These are phyloP conservation scores for Oxyteleia sp. DNA, from an alignment of 2,888 invertebrate species.

Conservation along the genomic window DNA sequence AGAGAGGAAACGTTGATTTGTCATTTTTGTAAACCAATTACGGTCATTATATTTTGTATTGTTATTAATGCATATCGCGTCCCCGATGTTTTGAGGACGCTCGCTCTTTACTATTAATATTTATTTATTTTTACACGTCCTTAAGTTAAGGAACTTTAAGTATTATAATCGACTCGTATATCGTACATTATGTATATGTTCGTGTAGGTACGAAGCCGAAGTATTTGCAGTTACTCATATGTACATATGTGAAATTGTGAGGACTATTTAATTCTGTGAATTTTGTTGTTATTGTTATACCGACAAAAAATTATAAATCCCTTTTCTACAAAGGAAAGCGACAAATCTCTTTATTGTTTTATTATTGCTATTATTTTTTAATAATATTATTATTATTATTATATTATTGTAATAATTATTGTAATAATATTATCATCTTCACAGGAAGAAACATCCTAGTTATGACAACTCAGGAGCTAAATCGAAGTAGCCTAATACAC, in stretches of 20 bases:
- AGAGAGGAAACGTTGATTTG: constrained; percentile 43
- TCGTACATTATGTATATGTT: constrained; percentile 71
- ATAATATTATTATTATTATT: constrained; percentile 53
- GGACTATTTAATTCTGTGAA: constrained; percentile 75
- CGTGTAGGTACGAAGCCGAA: constrained; percentile 75
- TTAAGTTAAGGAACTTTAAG: constrained; percentile 74
- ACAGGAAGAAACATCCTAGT: constrained; percentile 68
- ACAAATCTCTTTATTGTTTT: constrained; percentile 58
- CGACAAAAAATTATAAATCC: constrained; percentile 62
- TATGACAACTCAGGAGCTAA: constrained; percentile 72
- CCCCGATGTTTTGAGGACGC: constrained; percentile 52
- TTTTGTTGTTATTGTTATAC: constrained; percentile 74
- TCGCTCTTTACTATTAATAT: constrained; percentile 69
- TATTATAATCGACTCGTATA: constrained; percentile 72
- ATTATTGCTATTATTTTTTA: constrained; percentile 44
- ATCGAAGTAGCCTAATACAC: too few species aligned
- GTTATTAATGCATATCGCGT: constrained; percentile 63
- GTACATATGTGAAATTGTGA: constrained; percentile 75
- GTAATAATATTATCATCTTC: constrained; percentile 50
- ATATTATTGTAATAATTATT: constrained; percentile 40
- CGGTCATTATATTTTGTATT: constrained; percentile 58
- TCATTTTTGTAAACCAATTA: constrained; percentile 46
- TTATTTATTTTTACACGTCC: constrained; percentile 75
- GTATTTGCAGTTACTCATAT: constrained; percentile 74
- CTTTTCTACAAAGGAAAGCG: constrained; percentile 51